Conservation (phyloP, 2,888 invertebrate species). For the Acanthosoma haemorrhoidale region DNA sequence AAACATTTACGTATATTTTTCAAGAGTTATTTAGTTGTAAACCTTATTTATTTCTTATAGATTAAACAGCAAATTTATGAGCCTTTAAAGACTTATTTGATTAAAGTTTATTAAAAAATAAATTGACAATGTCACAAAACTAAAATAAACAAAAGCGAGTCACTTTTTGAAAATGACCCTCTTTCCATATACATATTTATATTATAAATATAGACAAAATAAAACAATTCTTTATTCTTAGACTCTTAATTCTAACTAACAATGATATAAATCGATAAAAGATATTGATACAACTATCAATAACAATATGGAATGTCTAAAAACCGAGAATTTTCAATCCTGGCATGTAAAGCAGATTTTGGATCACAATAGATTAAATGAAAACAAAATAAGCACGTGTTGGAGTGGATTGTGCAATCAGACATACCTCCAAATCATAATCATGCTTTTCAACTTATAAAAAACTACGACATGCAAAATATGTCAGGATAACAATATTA, state of each 20-base stretch:
- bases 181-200: too few relatives aligned
- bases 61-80: neutral
- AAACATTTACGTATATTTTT: neutral
- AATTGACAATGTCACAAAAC: neutral
- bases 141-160: neutral
- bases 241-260: constrained; percentile 22
- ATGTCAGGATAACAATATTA: neutral
- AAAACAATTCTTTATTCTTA: constrained; percentile 11
- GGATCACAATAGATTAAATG: constrained; percentile 16
- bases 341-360: neutral
- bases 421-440: neutral
- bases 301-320: constrained; percentile 27
- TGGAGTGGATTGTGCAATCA: constrained; percentile 21
- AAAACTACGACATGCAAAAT: constrained; percentile 15
- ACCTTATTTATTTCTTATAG: neutral
- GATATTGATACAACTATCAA: constrained; percentile 11
- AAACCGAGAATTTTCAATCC: constrained; percentile 25
- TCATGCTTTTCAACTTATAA: constrained; percentile 2
- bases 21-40: neutral
- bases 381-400: constrained; percentile 18
- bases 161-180: neutral
- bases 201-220: constrained; percentile 14
- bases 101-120: neutral
- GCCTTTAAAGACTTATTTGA: neutral
- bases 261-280: constrained; percentile 19